Evolutionary conservation across 2,113 vertebrate species (phyloP), one percentile per base, ranked within the genome.

Genomic region (Myotis brandtii): DNA sequence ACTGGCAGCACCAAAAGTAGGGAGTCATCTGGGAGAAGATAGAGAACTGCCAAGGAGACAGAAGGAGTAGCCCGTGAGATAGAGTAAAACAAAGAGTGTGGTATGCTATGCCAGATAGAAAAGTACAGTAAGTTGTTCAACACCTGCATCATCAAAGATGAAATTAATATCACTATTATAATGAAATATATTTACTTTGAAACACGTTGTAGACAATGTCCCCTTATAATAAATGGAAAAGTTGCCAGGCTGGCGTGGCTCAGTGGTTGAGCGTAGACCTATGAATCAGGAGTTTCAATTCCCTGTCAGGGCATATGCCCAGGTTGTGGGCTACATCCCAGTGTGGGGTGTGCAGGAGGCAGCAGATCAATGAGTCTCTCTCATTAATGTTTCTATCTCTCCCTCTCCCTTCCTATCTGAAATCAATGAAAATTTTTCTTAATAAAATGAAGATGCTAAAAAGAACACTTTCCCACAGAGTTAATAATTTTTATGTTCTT

Each of bases 401-500:
- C 56, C 56, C 56, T 59, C 23, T 59, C 23, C 56, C 23, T 59
- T 25, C 23, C 56, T 59, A 25, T 59, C 23, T 59, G 56, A 59
- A 59, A 59, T 59, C 56, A 59, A 59, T 59, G 23, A 59, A 59
- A 25, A 56, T 6, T 6, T 59, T 59, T 56, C 25, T 23, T 59
- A 59, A 59, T 20, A 20, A 59, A 87, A 46, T 76, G 30, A 94
- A 91, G 80, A 70, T 43, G 62, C 86, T 76, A 76, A 82, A 91
- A 86, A 94, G 82, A 86, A 77, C 27, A 50, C 67, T 76, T 13
- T 10, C 21, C 62, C 23, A 20, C 85, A 83, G 81, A 69, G 23
- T 83, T 83, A 64, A 91, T 91, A 34, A 83, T 91, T 70, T 87
- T 91, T 94, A 77, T 91, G n/a, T 70, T 87, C 62, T 87, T 87